A percentile compares a stretch with the other conserved stretches of the same genome.
Conservation (phyloP, 1,140 invertebrate genomes). For the Drosophila mojavensis region DNA sequence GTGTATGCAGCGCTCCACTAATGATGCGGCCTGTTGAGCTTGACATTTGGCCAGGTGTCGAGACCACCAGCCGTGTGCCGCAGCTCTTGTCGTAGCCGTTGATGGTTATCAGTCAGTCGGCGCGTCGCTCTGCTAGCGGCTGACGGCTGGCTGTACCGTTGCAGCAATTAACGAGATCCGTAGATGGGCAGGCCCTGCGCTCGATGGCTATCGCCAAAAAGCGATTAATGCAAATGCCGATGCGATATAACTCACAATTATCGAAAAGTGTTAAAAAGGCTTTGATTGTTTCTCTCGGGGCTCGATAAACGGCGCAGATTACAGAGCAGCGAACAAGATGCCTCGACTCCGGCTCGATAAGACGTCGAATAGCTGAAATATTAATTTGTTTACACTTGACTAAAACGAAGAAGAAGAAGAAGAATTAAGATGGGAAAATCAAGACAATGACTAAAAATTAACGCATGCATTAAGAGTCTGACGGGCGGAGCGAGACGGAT, state of each 20-base stretch:
- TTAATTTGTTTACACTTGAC: slow-evolving; percentile 77
- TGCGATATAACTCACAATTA: slow-evolving; percentile 75
- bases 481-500: not conserved
- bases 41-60: slow-evolving; percentile 61
- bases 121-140: slow-evolving; percentile 9
- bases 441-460: not conserved
- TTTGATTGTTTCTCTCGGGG: slow-evolving; percentile 53
- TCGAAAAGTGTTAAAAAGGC: slow-evolving; percentile 77
- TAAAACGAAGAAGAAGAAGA: slow-evolving; percentile 10
- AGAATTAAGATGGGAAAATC: not conserved
- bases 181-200: not conserved
- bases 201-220: slow-evolving; percentile 65
- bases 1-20: slow-evolving; percentile 53
- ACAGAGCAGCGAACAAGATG: slow-evolving; percentile 26
- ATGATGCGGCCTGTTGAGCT: slow-evolving; percentile 63
- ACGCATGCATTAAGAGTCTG: slow-evolving; percentile 48
- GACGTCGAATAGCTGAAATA: slow-evolving; percentile 55
- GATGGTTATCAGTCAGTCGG: slow-evolving; percentile 62
- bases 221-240: slow-evolving; percentile 73
- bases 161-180: slow-evolving; percentile 74
- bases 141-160: slow-evolving; percentile 45
- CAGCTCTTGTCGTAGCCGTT: slow-evolving; percentile 51
- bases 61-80: slow-evolving; percentile 68
- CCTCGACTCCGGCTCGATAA: slow-evolving; percentile 20
- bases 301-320: slow-evolving; percentile 35